These are phyloP conservation scores for Alviniconcha strummeri DNA, from an alignment of 2,888 invertebrate genomes.

Conservation along the genomic window DNA sequence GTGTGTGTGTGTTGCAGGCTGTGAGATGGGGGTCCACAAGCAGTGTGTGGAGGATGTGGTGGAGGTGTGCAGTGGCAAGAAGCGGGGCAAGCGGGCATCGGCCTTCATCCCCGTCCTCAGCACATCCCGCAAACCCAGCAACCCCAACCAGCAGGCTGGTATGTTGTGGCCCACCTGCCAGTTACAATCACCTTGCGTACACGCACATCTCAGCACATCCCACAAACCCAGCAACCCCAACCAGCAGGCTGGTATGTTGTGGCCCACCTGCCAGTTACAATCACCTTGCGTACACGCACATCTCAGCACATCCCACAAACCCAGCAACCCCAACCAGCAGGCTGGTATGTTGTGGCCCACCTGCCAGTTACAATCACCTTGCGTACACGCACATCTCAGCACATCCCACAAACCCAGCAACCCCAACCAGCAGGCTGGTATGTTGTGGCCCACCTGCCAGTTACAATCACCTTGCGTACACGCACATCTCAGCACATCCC, in stretches of 20 bases:
- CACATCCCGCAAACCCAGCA: conserved; percentile 37
- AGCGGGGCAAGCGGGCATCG: conserved; percentile 39
- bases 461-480: too few relatives aligned
- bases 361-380: too few relatives aligned
- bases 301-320: conserved; percentile 31
- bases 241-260: conserved; percentile 33
- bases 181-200: too few relatives aligned
- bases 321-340: conserved; percentile 37
- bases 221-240: conserved; percentile 41
- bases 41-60: conserved; percentile 86
- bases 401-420: conserved; percentile 38
- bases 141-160: conserved; percentile 39
- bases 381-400: not conserved
- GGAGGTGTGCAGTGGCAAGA: conserved; percentile 82
- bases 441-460: not conserved
- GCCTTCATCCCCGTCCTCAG: conserved; percentile 35
- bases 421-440: conserved; percentile 38
- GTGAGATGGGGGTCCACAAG: conserved; percentile 91
- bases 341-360: conserved; percentile 28
- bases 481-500: conserved; percentile 3
- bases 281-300: too few relatives aligned
- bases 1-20: conserved; percentile 80
- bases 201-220: not conserved
- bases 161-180: not conserved
- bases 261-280: too few relatives aligned